Base-by-base conservation (phyloP, 2,888 invertebrate genomes). In the Marasmarcha lunaedactyla region DNA sequence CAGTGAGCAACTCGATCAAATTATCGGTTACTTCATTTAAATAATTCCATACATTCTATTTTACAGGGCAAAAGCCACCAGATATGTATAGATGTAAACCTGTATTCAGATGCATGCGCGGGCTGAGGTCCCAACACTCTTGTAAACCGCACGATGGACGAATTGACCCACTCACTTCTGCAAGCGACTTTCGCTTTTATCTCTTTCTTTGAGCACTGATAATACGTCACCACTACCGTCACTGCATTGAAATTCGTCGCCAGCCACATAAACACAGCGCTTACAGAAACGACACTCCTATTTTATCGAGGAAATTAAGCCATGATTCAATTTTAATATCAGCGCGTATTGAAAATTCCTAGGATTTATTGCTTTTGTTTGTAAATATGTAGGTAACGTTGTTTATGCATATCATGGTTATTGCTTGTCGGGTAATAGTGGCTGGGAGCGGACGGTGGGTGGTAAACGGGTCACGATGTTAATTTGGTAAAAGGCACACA, bases 241-340 rank as follows among this genome's bases (percentile, higher is more conserved):
- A 7, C 10, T 30, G 30, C 30, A 30, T 30, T 30, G 30, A 30
- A 30, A 30, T 30, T 30, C 30, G 30, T 30, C 30, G n/a, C 10
- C 30, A 10, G 9, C 6, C 6, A 30, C 30, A 30, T 30, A 30
- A 30, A 30, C 30, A 30, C 4, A 30, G 30, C 30, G 9, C 10
- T 9, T 7, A 30, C 30, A 7, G 30, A 30, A 30, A 30, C 30
- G 30, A 30, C 10, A n/a, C n/a, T 30, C 11, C 30, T 30, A 30
- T 30, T 30, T 30, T 30, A 30, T 30, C 30, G 30, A 30, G 30
- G 30, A 30, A 30, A 30, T 30, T 30, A 30, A 30, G 30, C 30
- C 30, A 30, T 30, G 30, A 30, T 30, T 30, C 30, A 30, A 30
- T 30, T 30, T 30, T 30, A 30, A 30, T 30, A 7, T 30, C 30